Conservation (phyloP, 1,140 invertebrate species). For the Nephila pilipes region DNA sequence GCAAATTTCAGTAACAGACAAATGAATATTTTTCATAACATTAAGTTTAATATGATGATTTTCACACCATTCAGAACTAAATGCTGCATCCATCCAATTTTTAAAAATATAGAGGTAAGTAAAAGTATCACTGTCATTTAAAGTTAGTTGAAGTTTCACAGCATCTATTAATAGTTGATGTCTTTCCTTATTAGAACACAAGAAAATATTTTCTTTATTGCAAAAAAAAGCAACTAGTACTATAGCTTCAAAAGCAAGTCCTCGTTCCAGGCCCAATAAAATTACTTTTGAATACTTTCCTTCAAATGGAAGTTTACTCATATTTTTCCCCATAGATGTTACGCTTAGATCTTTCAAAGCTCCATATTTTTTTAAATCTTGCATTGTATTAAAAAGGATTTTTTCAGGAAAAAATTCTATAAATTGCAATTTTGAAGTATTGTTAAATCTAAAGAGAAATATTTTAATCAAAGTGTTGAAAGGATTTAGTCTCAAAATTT, state of each 20-base stretch:
- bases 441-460: background rate
- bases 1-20: conserved; percentile 30
- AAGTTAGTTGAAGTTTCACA: conserved; percentile 41
- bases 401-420: conserved; percentile 18
- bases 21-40: background rate
- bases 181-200: conserved; percentile 22
- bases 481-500: conserved; percentile 26
- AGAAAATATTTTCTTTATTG: conserved; percentile 16
- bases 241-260: conserved; percentile 43
- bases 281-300: conserved; percentile 47
- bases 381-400: background rate
- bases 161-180: conserved; percentile 26
- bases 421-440: background rate
- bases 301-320: conserved; percentile 30
- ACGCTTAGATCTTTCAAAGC: background rate
- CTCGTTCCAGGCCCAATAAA: conserved; percentile 19
- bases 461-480: conserved; percentile 28
- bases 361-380: conserved; percentile 46
- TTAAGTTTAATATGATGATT: conserved; percentile 41
- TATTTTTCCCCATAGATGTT: background rate
- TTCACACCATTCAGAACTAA: conserved; percentile 38
- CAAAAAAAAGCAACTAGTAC: conserved; percentile 56
- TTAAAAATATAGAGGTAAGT: conserved; percentile 57
- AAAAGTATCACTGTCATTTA: conserved; percentile 68
- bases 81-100: conserved; percentile 32